phyloP scores from a whole-genome alignment of 2,888 invertebrate genomes.

The Hymenopus coronatus region DNA sequence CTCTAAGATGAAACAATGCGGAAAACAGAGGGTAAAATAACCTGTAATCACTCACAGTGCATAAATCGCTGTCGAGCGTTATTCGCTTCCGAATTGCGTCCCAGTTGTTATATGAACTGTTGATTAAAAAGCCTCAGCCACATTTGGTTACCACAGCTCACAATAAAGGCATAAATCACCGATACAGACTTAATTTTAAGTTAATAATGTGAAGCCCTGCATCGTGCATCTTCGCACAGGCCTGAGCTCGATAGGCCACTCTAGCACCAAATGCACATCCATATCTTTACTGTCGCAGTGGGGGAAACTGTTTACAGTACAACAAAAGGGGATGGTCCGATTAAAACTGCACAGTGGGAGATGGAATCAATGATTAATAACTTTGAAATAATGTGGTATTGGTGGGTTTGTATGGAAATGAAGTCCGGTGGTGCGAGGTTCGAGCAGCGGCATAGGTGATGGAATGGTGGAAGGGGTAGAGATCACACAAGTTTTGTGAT shows the following conservation, averaged over 20 bases:
- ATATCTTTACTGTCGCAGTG: background rate
- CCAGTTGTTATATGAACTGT: background rate
- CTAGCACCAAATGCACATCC: background rate
- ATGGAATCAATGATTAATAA: background rate
- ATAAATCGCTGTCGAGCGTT: background rate
- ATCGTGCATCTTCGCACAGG: background rate
- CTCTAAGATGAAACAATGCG: background rate
- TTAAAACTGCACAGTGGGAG: background rate
- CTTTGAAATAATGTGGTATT: background rate
- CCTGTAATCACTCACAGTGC: background rate
- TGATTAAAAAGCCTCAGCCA: background rate
- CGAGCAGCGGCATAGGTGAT: background rate
- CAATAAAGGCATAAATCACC: background rate
- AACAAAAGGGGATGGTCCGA: background rate
- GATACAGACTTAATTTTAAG: background rate
- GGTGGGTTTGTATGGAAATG: background rate
- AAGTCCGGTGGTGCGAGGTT: background rate
- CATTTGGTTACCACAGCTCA: background rate
- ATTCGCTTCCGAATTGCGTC: background rate
- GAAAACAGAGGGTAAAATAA: background rate
- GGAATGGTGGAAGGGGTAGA: background rate
- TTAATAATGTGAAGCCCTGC: background rate
- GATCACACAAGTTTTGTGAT: background rate
- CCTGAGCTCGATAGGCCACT: background rate
- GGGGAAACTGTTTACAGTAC: slow-evolving; percentile 2